Evolutionary conservation across 2,888 invertebrate genomes (phyloP), one percentile per base, ranked within the genome.

Genomic region (Pyrrhia umbra): DNA sequence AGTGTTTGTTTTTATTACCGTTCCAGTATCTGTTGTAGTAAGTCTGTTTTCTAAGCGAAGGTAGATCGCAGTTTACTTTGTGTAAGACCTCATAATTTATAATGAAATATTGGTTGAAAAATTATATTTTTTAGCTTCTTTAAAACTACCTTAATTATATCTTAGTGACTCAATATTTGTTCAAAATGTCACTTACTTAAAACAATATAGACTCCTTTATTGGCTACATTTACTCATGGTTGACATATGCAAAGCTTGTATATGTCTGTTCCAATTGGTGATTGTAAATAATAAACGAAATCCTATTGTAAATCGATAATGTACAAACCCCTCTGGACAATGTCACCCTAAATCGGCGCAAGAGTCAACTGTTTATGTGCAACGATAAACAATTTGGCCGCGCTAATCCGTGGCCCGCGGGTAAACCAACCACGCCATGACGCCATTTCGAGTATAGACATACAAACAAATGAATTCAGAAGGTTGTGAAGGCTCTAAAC

Each of bases 381-480:
- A 34, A 6, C 20, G 9, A 20, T 70, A 61, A 78, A 71, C 60
- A 65, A 68, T 71, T 61, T 37, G 55, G 27, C 47, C 42, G 18
- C 55, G 62, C 42, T 63, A 78, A 78, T 60, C 68, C 49, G 16
- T 16, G 54, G 60, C 52, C 71, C 37, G 40, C 49, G 34, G 54
- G 27, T 62, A 70, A 55, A 68, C 67, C 59, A 55, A 58, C 54
- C 46, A 40, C 43, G 6, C 25, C 6, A 13, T 40, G 27, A 37
- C 47, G 64, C 47, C 49, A 39, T 60, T 55, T 69, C 40, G 37
- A 37, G 15, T 15, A 13, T 3, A 30, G 15, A 10, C 2, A 15
- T 40, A 23, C 13, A 2, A 23, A 51, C 34, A 30, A 16, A 30
- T 15, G 9, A 13, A 16, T 13, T 0, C 18, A 74, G 61, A 74